A percentile compares a stretch with the other conserved stretches of the same genome.
phyloP scores from a whole-genome alignment of 2,113 vertebrate species.

The Odontophorus gujanensis region DNA sequence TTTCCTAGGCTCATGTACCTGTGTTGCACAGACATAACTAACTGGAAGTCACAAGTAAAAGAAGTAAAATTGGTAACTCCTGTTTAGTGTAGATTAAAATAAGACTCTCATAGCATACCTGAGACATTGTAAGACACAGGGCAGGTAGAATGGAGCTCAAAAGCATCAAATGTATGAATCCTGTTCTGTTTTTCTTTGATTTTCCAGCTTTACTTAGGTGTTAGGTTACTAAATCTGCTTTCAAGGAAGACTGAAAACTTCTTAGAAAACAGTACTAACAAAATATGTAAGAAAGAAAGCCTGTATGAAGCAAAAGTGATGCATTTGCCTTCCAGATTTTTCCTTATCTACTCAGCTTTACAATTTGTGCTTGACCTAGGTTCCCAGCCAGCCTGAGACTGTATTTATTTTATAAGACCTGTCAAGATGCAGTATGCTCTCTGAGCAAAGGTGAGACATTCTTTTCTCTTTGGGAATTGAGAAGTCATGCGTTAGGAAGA shows the following conservation, averaged over 20 bases:
- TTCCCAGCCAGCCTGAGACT: background rate
- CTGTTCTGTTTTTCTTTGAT: background rate
- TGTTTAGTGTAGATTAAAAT: background rate
- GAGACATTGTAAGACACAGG: background rate
- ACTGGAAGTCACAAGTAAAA: background rate
- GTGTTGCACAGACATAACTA: background rate
- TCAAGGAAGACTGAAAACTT: background rate
- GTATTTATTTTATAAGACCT: background rate
- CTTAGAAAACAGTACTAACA: background rate
- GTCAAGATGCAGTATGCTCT: background rate
- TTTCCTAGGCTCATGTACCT: background rate
- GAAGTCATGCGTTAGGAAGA: background rate
- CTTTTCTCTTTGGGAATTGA: background rate
- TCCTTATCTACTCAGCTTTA: background rate
- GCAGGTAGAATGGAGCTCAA: background rate
- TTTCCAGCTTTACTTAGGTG: background rate
- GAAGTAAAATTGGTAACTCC: background rate
- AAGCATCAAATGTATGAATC: background rate
- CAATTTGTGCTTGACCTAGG: slow-evolving; percentile 9
- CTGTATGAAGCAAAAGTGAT: background rate
- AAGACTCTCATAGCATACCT: background rate
- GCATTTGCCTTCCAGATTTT: background rate
- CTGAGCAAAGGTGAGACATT: background rate
- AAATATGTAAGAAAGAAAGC: background rate
- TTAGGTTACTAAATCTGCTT: background rate